Conservation (phyloP, 2,888 invertebrate species). For the Mimumesa dahlbomi region DNA sequence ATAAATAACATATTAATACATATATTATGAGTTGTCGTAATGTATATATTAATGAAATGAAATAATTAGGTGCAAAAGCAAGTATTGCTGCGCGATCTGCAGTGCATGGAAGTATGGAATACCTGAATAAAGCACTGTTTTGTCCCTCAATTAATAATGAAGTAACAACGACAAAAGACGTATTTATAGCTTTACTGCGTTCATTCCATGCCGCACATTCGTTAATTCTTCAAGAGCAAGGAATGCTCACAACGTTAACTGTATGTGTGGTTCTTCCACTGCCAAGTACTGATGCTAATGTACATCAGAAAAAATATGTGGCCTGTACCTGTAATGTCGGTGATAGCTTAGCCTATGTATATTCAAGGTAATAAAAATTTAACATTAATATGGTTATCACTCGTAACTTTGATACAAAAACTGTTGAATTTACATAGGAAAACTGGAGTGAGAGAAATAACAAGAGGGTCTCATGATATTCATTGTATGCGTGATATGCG, state of each 20-base stretch:
- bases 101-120: conserved; percentile 91
- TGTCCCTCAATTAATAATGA: conserved; percentile 78
- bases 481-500: conserved; percentile 92
- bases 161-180: conserved; percentile 84
- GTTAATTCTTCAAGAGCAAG: conserved; percentile 90
- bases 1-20: conserved; percentile 39
- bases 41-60: conserved; percentile 7
- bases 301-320: conserved; percentile 82
- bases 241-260: conserved; percentile 91
- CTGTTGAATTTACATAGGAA: conserved; percentile 68
- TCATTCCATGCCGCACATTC: conserved; percentile 93
- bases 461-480: conserved; percentile 92
- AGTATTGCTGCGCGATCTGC: conserved; percentile 92
- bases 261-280: conserved; percentile 88
- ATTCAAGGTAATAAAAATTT: conserved; percentile 82
- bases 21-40: background rate
- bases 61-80: conserved; percentile 86
- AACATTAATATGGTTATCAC: background rate
- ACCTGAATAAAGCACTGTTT: conserved; percentile 88
- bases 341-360: conserved; percentile 93
- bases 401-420: too few species aligned
- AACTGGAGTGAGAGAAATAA: conserved; percentile 91
- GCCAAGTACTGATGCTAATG: conserved; percentile 64
- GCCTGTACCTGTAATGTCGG: conserved; percentile 95
- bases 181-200: conserved; percentile 88